A percentile compares a stretch with the other conserved stretches of the same genome.
These are phyloP conservation scores for Rhagoletis zephyria DNA, from an alignment of 1,140 invertebrate species.

Conservation along the genomic window DNA sequence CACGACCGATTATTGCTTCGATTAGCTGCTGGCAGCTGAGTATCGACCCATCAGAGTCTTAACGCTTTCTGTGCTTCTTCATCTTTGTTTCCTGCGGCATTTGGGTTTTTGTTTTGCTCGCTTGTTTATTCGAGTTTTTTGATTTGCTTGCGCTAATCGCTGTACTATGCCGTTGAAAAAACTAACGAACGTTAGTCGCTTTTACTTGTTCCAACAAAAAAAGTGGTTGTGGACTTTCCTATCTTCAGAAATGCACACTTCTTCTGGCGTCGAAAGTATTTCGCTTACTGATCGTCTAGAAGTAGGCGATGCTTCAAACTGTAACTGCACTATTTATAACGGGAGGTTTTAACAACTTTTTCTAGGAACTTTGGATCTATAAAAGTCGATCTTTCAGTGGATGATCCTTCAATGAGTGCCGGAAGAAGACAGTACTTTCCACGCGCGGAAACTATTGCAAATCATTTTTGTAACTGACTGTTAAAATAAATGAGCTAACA, in stretches of 20 bases:
- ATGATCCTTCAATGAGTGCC: too few relatives aligned
- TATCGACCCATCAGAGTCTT: conserved; percentile 41
- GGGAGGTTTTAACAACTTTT: too few relatives aligned
- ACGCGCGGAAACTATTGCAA: too few relatives aligned
- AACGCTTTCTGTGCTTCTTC: neutral
- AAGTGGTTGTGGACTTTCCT: neutral
- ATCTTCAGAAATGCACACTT: neutral
- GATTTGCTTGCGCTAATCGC: conserved; percentile 21
- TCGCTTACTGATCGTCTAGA: too few relatives aligned
- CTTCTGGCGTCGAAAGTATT: neutral
- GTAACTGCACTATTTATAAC: too few relatives aligned
- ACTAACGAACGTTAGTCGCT: neutral
- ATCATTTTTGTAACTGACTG: too few relatives aligned
- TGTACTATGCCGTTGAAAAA: neutral
- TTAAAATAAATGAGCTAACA: too few relatives aligned
- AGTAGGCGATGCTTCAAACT: too few relatives aligned
- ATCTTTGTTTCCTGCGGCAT: neutral
- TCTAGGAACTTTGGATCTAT: too few relatives aligned
- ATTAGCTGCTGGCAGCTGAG: conserved; percentile 29
- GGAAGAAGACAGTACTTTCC: too few relatives aligned
- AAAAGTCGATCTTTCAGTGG: too few relatives aligned
- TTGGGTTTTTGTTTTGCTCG: conserved; percentile 27
- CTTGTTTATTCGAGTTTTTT: conserved; percentile 23
- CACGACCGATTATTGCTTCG: conserved; percentile 24
- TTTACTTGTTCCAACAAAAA: neutral